A percentile compares a stretch with the other conserved stretches of the same genome.
Evolutionary conservation across 2,113 vertebrate genomes (phyloP).

Genomic region (Pomatostomus ruficeps): DNA sequence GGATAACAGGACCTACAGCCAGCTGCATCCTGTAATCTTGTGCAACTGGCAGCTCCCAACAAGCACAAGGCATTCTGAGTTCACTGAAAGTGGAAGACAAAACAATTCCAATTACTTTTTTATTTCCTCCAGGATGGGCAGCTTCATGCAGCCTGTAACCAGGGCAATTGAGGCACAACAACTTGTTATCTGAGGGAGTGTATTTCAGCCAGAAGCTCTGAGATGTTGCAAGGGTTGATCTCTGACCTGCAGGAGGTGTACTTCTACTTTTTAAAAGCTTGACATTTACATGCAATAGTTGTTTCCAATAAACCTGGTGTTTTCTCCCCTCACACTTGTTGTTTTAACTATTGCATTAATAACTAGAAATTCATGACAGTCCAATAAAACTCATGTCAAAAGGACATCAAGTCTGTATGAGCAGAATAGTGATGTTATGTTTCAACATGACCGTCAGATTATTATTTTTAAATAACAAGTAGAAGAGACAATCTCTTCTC

Average conservation of each 20-base stretch:
- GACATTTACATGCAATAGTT: neutral
- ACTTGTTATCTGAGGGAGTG: neutral
- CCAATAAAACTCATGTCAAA: neutral
- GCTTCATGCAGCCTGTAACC: neutral
- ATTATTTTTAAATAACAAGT: slow-evolving; percentile 32
- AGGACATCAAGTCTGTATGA: neutral
- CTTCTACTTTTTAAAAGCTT: neutral
- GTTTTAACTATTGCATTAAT: neutral
- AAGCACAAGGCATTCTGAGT: neutral
- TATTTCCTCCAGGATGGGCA: neutral
- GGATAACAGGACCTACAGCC: neutral
- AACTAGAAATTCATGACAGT: neutral
- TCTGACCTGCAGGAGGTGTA: neutral
- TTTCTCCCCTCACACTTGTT: neutral
- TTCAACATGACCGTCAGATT: neutral
- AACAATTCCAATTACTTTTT: neutral
- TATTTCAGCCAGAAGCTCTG: neutral
- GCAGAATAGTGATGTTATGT: neutral
- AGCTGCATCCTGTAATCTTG: neutral
- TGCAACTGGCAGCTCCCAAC: neutral
- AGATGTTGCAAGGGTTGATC: neutral
- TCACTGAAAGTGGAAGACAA: neutral
- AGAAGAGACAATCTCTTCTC: slow-evolving; percentile 3
- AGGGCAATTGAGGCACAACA: neutral
- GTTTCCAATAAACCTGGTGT: neutral